These are phyloP conservation scores for Polypedilum vanderplanki DNA, from an alignment of 1,140 invertebrate species.

Conservation along the genomic window DNA sequence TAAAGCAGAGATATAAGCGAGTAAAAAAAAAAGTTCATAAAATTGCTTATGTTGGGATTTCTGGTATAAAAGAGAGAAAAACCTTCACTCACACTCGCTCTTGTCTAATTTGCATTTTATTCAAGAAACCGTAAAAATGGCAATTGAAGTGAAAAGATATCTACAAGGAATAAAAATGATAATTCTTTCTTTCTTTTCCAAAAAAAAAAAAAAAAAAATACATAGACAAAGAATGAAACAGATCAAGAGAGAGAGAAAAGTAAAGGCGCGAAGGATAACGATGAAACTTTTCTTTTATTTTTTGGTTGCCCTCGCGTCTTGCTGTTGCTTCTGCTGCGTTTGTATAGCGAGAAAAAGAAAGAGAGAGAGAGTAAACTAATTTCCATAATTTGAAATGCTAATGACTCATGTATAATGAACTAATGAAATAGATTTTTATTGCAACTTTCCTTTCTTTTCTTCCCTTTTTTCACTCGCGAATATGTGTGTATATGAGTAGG, in stretches of 20 bases:
- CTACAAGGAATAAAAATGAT: conserved; percentile 13
- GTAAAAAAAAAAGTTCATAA: conserved; percentile 12
- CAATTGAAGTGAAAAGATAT: conserved; percentile 19
- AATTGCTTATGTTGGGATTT: conserved; percentile 18
- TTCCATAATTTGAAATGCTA: conserved; percentile 13
- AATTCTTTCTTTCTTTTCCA: neutral
- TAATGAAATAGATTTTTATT: conserved; percentile 20
- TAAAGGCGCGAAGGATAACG: conserved; percentile 1
- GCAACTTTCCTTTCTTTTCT: conserved; percentile 17
- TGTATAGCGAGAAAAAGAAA: neutral
- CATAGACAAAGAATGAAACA: neutral
- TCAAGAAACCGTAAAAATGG: conserved; percentile 17
- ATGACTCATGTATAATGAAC: conserved; percentile 6
- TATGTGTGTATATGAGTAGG: neutral
- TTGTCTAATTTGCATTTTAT: conserved; percentile 19
- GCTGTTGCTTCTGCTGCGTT: neutral
- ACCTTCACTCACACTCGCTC: neutral
- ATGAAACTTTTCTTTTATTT: neutral
- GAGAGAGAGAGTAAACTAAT: conserved; percentile 9
- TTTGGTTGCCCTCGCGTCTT: neutral
- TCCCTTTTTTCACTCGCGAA: neutral
- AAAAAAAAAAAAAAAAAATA: too few species aligned
- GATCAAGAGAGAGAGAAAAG: neutral
- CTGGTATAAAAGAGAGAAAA: neutral
- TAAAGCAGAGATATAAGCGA: conserved; percentile 10